phyloP scores from a whole-genome alignment of 2,113 vertebrate species.

The Alosa alosa region DNA sequence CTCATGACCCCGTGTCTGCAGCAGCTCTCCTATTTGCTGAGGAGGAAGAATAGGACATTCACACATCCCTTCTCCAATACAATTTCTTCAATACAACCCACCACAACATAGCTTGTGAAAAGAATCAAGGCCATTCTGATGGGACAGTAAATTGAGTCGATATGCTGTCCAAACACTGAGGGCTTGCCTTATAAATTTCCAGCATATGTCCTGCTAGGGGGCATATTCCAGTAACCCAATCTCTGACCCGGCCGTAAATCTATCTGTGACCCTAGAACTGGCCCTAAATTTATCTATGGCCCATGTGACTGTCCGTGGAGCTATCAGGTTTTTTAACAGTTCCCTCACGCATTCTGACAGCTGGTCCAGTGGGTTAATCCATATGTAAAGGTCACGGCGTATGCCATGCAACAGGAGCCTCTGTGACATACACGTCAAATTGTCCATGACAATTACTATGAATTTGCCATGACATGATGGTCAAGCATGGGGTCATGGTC shows the following conservation, averaged over 20 bases:
- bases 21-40: conserved; percentile 86
- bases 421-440: conserved; percentile 26
- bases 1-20: conserved; percentile 92
- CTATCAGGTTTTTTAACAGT: conserved; percentile 50
- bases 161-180: background rate
- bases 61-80: background rate
- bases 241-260: conserved; percentile 25
- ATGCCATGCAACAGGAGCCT: background rate
- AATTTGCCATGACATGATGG: background rate
- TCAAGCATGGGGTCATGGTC: background rate
- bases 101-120: background rate
- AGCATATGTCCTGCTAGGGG: background rate
- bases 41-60: background rate
- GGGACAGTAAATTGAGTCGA: background rate
- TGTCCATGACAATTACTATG: background rate
- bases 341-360: conserved; percentile 62
- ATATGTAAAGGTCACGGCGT: conserved; percentile 47
- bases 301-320: conserved; percentile 62
- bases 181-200: background rate
- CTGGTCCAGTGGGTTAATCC: conserved; percentile 49
- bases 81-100: background rate
- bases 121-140: background rate
- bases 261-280: conserved; percentile 58
- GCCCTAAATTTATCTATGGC: conserved; percentile 66
- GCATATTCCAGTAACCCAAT: background rate